A percentile compares a stretch with the other conserved stretches of the same genome.
Conservation (phyloP, 2,113 vertebrate genomes). For the Plectropomus leopardus region DNA sequence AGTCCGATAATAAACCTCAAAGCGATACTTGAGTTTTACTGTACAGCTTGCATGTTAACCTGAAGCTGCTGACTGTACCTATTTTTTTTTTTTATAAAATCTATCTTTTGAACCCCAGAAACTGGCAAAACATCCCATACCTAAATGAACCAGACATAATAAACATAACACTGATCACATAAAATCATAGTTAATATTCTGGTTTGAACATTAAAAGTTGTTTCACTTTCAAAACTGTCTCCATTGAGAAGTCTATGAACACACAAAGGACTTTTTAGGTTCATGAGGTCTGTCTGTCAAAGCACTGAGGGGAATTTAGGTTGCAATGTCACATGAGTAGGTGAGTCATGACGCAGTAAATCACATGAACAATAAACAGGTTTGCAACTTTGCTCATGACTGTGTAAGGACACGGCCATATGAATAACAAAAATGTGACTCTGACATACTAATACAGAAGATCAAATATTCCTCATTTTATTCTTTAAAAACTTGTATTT, state of each 20-base stretch:
- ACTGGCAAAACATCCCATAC: not conserved
- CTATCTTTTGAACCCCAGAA: not conserved
- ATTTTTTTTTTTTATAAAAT: not conserved
- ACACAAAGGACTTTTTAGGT: not conserved
- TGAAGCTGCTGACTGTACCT: not conserved
- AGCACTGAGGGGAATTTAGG: not conserved
- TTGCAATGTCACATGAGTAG: slow-evolving; percentile 28
- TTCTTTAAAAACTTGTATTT: not conserved
- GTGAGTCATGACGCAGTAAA: slow-evolving; percentile 22
- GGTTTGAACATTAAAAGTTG: not conserved
- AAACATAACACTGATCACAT: not conserved
- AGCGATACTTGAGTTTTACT: not conserved
- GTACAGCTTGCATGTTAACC: not conserved
- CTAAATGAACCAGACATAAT: slow-evolving; percentile 4
- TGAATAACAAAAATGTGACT: not conserved
- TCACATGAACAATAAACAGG: slow-evolving; percentile 8
- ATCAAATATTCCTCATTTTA: not conserved
- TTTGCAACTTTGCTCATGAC: not conserved
- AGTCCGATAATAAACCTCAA: not conserved
- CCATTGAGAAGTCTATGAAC: not conserved
- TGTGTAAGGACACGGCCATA: not conserved
- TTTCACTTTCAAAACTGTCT: not conserved
- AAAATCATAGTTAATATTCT: not conserved
- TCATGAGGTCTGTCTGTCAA: not conserved
- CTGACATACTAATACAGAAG: not conserved